phyloP scores from a whole-genome alignment of 2,113 vertebrate species.

The Bungarus multicinctus region DNA sequence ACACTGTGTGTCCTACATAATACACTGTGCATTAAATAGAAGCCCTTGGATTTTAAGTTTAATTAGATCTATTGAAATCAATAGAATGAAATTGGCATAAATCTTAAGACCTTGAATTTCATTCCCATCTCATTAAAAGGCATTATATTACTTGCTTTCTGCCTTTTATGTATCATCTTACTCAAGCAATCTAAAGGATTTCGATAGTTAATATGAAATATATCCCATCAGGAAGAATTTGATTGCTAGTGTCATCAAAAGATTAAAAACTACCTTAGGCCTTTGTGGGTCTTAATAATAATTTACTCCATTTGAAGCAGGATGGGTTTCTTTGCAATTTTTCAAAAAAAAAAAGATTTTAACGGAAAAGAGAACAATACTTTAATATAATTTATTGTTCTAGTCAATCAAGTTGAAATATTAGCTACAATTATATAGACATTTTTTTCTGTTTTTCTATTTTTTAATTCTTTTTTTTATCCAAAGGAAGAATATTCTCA shows the following conservation, averaged over 20 bases:
- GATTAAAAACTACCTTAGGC: neutral
- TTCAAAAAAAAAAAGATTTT: neutral
- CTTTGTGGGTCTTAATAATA: neutral
- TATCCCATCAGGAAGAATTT: conserved; percentile 12
- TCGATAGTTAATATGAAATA: neutral
- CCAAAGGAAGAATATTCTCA: neutral
- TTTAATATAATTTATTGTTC: neutral
- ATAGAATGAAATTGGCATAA: conserved; percentile 4
- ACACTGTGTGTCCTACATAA: neutral
- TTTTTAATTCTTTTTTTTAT: neutral
- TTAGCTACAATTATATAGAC: neutral
- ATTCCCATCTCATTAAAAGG: neutral
- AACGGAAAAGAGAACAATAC: neutral
- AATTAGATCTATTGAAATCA: conserved; percentile 8
- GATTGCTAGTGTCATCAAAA: conserved; percentile 8
- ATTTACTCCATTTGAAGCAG: neutral
- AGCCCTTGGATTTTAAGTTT: conserved; percentile 13
- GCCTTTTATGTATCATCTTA: neutral
- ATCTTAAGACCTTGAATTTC: neutral
- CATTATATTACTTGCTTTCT: conserved; percentile 6
- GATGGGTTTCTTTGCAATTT: neutral
- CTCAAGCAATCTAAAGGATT: neutral
- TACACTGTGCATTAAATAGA: neutral
- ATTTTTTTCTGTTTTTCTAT: neutral
- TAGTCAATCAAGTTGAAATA: neutral